A percentile compares a stretch with the other conserved stretches of the same genome.
These are phyloP conservation scores for Habropoda laboriosa DNA, from an alignment of 1,140 invertebrate species.

Conservation along the genomic window DNA sequence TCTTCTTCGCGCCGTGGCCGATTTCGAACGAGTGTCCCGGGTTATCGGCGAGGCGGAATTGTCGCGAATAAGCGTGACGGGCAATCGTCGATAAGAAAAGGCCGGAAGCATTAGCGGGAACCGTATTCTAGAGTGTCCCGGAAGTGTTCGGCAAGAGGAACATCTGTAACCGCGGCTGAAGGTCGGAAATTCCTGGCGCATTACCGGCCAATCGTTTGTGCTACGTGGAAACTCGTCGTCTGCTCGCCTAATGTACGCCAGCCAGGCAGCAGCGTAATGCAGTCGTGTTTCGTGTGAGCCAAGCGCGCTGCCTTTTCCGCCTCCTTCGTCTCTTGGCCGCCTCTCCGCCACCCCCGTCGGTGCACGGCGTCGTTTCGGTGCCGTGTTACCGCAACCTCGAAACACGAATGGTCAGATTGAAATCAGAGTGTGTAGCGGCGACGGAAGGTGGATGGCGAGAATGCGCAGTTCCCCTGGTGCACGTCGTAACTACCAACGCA, in stretches of 20 bases:
- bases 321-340: slow-evolving; percentile 29
- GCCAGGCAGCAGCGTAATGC: slow-evolving; percentile 56
- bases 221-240: slow-evolving; percentile 52
- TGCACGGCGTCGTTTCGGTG: slow-evolving; percentile 31
- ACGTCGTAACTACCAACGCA: neutral
- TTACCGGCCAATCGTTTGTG: slow-evolving; percentile 68
- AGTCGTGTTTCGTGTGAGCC: slow-evolving; percentile 65
- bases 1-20: neutral
- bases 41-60: neutral
- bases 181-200: slow-evolving; percentile 64
- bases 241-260: slow-evolving; percentile 60
- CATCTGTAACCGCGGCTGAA: slow-evolving; percentile 60
- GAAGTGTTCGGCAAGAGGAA: slow-evolving; percentile 57
- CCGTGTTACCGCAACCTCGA: slow-evolving; percentile 64
- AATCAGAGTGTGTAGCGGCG: slow-evolving; percentile 52
- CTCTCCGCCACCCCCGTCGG: slow-evolving; percentile 18
- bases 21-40: neutral
- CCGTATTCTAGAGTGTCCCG: slow-evolving; percentile 44
- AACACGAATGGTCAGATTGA: slow-evolving; percentile 71
- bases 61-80: slow-evolving; percentile 7
- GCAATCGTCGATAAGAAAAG: slow-evolving; percentile 52
- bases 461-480: neutral
- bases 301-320: slow-evolving; percentile 46
- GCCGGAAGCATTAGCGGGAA: slow-evolving; percentile 46
- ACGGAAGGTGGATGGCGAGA: slow-evolving; percentile 18